Percentiles rank a stretch among this genome's conserved stretches.
phyloP scores from a whole-genome alignment of 2,113 vertebrate genomes.

The Syngnathus typhle region DNA sequence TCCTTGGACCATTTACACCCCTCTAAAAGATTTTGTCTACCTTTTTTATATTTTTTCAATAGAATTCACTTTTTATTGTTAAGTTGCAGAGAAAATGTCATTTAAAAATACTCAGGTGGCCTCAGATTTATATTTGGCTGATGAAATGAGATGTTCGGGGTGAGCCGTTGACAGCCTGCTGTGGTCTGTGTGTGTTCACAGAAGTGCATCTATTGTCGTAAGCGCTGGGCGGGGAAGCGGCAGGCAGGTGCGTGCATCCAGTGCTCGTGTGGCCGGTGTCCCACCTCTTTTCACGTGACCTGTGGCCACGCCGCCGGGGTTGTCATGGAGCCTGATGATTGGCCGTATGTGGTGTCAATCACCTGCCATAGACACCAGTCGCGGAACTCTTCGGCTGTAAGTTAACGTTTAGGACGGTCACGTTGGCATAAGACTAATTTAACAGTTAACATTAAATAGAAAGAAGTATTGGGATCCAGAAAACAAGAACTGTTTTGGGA shows the following conservation, averaged over 20 bases:
- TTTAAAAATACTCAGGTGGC: not conserved
- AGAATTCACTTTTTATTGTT: no score
- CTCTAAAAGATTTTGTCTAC: no score
- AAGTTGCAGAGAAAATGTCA: not conserved
- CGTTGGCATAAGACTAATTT: no score
- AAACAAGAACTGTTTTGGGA: not conserved
- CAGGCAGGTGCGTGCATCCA: slow-evolving; percentile 87
- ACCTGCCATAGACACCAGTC: slow-evolving; percentile 89
- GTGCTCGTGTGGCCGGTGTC: slow-evolving; percentile 87
- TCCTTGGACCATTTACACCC: no score
- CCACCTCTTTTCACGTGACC: slow-evolving; percentile 92
- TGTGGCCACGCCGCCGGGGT: slow-evolving; percentile 93
- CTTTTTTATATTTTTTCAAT: no score
- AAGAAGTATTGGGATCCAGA: not conserved
- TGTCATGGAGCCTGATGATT: slow-evolving; percentile 87
- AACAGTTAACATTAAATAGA: not conserved
- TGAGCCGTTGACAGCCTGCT: slow-evolving; percentile 19
- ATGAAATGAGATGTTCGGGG: not conserved
- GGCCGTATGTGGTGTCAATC: slow-evolving; percentile 90
- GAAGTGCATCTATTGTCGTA: slow-evolving; percentile 91
- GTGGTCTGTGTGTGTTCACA: slow-evolving; percentile 54
- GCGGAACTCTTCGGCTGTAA: slow-evolving; percentile 78
- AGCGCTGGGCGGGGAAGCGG: slow-evolving; percentile 75
- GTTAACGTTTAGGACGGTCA: slow-evolving; percentile 26
- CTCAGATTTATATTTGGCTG: not conserved